Base-by-base conservation (phyloP, 2,888 invertebrate genomes). In the Perithous albicinctus region DNA sequence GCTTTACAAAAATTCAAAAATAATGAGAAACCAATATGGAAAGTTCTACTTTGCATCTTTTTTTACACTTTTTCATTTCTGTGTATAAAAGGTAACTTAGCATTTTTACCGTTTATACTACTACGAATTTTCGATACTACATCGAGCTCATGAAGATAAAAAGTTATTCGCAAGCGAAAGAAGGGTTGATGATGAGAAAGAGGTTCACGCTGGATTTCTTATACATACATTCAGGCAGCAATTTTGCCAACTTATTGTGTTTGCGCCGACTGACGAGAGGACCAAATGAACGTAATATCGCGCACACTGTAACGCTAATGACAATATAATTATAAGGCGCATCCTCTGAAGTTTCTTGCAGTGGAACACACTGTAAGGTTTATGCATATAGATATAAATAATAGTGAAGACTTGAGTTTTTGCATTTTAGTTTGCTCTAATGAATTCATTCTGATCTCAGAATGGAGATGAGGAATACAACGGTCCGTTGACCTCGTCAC, bases 271-370 rank as follows among this genome's bases (percentile, higher is more conserved):
- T 29, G 69, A 70, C 61, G 63, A 69, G 48, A 61, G 41, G 48
- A 38, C 74, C 54, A 77, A 81, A 78, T 81, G 74, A 80, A 63
- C 66, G 81, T 64, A 74, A 80, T 79, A 78, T 85, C 85, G 79
- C 84, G 80, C 79, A 48, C 64, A 80, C 84, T 83, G 84, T 80
- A 75, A 86, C 87, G 87, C 89, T 89, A 90, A 90, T 88, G 90
- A 89, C 87, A 88, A 87, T 89, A 89, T 90, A 90, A 90, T 90
- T 89, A 86, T 86, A 88, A 85, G 82, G 77, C 85, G 72, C 79
- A 78, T 85, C 83, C 84, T 72, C 69, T 26, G 75, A 81, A 82
- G 59, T 84, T 84, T 87, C 85, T 87, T 85, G 78, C 81, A 82
- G 80, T 46, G 63, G 63, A 26, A 61, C 66, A 54, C 69, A 54